These are phyloP conservation scores for Characodon lateralis DNA, from an alignment of 2,797 vertebrate species.

Conservation along the genomic window DNA sequence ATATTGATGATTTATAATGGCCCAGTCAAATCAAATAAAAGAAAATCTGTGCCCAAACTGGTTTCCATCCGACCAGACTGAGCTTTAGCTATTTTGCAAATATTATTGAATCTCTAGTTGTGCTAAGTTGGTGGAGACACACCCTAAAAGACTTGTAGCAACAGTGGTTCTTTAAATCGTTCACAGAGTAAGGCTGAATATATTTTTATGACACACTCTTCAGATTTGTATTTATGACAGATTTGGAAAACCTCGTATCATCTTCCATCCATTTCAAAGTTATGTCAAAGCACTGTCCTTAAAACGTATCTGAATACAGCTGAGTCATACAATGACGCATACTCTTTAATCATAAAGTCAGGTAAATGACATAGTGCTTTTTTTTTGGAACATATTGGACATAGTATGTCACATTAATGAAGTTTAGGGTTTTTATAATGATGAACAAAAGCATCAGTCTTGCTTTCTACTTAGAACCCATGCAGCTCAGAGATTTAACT, in stretches of 20 bases:
- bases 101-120: too few species aligned
- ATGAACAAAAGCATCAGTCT: slow-evolving; percentile 24
- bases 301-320: neutral
- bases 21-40: neutral
- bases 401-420: neutral
- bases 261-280: neutral
- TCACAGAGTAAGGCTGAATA: neutral
- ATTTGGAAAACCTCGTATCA: neutral
- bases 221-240: neutral
- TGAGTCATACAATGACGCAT: too few species aligned
- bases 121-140: neutral
- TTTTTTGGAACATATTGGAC: neutral
- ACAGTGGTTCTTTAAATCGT: too few species aligned
- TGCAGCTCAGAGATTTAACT: slow-evolving; percentile 38
- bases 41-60: neutral
- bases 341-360: too few species aligned
- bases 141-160: neutral
- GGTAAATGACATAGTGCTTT: too few species aligned
- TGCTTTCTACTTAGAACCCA: slow-evolving; percentile 17
- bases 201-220: neutral
- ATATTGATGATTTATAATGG: neutral
- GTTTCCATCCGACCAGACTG: too few species aligned
- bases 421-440: too few species aligned
- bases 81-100: too few species aligned
- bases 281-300: neutral